Conservation (phyloP, 1,140 invertebrate genomes). For the Zaprionus ornatus region DNA sequence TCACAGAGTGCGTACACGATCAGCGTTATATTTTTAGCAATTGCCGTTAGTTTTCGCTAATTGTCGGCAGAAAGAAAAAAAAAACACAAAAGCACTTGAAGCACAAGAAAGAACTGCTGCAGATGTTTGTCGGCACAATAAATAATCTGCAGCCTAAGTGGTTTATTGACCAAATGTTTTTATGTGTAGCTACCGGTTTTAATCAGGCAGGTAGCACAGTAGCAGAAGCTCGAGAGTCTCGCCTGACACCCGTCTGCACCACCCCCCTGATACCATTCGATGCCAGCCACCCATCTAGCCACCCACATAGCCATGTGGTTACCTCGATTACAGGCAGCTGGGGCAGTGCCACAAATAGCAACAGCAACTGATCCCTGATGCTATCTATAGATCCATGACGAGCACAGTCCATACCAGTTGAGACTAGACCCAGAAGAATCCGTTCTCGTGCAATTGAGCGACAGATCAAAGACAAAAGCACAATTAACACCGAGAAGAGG, state of each 20-base stretch:
- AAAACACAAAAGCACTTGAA: constrained; percentile 11
- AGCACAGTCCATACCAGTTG: neutral
- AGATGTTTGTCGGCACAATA: constrained; percentile 23
- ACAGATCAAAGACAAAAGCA: neutral
- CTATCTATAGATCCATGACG: neutral
- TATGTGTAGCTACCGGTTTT: constrained; percentile 24
- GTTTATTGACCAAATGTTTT: constrained; percentile 41
- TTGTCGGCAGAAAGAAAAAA: constrained; percentile 4
- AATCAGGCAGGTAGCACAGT: constrained; percentile 7
- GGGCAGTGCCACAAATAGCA: neutral
- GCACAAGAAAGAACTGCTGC: neutral
- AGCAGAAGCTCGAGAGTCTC: neutral
- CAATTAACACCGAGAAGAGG: neutral
- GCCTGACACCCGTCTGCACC: neutral
- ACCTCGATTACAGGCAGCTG: neutral
- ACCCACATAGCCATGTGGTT: neutral
- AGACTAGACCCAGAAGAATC: neutral
- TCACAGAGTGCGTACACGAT: neutral
- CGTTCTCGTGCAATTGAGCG: neutral
- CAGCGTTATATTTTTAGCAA: neutral
- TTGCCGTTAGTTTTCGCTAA: neutral
- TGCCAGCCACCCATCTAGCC: neutral
- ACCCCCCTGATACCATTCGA: neutral
- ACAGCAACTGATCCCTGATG: neutral
- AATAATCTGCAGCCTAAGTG: constrained; percentile 26